Percentiles rank a stretch among this genome's conserved stretches.
These are phyloP conservation scores for Rhamnusium bicolor DNA, from an alignment of 2,888 invertebrate genomes.

Conservation along the genomic window DNA sequence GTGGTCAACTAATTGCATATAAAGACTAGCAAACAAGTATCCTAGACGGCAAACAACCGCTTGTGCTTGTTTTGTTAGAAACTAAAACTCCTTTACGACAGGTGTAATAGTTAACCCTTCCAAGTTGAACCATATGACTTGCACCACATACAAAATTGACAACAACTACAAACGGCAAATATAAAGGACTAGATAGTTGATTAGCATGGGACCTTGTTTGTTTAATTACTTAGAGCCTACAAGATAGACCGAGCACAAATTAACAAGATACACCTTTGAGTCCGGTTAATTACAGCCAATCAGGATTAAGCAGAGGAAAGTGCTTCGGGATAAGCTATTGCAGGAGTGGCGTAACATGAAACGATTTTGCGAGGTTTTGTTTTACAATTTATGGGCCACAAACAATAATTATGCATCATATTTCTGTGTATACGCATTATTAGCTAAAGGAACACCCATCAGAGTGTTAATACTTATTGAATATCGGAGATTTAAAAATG, in stretches of 20 bases:
- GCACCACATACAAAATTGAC: constrained; percentile 21
- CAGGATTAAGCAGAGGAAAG: constrained; percentile 44
- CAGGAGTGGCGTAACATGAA: neutral
- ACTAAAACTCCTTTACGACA: constrained; percentile 24
- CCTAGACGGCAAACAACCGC: constrained; percentile 18
- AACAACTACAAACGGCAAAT: constrained; percentile 21
- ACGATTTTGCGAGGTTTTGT: neutral
- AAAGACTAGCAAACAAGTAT: constrained; percentile 14
- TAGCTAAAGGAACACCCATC: too few species aligned
- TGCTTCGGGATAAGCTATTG: neutral
- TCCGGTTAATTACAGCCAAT: constrained; percentile 59
- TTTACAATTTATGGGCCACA: too few species aligned
- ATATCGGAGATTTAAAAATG: too few species aligned
- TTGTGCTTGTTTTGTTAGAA: constrained; percentile 5
- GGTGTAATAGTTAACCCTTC: constrained; percentile 21
- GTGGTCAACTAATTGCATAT: constrained; percentile 21
- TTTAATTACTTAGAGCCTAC: constrained; percentile 58
- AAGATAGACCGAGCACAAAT: constrained; percentile 55
- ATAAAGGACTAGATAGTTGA: constrained; percentile 50
- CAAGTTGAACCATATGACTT: neutral
- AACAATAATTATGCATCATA: too few species aligned
- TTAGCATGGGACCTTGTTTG: constrained; percentile 58
- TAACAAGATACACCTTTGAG: constrained; percentile 60
- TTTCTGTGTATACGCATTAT: too few species aligned
- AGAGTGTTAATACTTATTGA: too few species aligned